Percentiles rank a stretch among this genome's conserved stretches.
Conservation (phyloP, 2,797 vertebrate species). For the Gorsachius magnificus region DNA sequence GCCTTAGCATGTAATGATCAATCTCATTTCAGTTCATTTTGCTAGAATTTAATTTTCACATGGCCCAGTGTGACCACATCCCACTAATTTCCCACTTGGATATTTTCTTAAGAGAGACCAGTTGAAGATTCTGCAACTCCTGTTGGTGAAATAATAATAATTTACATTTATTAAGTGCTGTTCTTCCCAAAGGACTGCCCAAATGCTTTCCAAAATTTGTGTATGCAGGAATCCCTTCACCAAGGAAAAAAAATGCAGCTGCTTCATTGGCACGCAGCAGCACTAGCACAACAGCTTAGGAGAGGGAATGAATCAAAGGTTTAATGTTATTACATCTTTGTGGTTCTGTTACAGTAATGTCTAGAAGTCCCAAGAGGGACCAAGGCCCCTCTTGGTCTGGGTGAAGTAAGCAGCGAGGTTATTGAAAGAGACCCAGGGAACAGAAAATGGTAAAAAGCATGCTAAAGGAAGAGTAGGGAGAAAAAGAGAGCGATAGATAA, state of each 20-base stretch:
- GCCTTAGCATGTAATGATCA: slow-evolving; percentile 36
- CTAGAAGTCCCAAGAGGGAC: neutral
- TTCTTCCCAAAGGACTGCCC: slow-evolving; percentile 37
- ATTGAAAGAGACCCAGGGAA: neutral
- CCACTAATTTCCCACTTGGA: slow-evolving; percentile 66
- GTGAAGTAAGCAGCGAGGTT: neutral
- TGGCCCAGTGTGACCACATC: slow-evolving; percentile 41
- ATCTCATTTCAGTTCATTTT: slow-evolving; percentile 63
- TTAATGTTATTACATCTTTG: slow-evolving; percentile 43
- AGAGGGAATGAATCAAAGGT: slow-evolving; percentile 10
- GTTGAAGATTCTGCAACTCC: slow-evolving; percentile 57
- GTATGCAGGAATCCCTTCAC: slow-evolving; percentile 28
- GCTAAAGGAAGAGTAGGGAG: neutral
- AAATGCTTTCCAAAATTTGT: slow-evolving; percentile 52
- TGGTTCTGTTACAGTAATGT: slow-evolving; percentile 19
- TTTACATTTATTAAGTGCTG: slow-evolving; percentile 62
- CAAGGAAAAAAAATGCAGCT: slow-evolving; percentile 1
- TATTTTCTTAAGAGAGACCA: slow-evolving; percentile 52
- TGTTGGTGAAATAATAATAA: slow-evolving; percentile 60
- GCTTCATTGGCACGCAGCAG: neutral
- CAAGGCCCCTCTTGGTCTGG: neutral
- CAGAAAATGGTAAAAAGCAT: neutral
- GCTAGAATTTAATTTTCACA: slow-evolving; percentile 63
- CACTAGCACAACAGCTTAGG: neutral
- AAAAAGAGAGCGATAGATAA: neutral